Conservation (phyloP, 2,888 invertebrate species). For the Synergus laeviventris region DNA sequence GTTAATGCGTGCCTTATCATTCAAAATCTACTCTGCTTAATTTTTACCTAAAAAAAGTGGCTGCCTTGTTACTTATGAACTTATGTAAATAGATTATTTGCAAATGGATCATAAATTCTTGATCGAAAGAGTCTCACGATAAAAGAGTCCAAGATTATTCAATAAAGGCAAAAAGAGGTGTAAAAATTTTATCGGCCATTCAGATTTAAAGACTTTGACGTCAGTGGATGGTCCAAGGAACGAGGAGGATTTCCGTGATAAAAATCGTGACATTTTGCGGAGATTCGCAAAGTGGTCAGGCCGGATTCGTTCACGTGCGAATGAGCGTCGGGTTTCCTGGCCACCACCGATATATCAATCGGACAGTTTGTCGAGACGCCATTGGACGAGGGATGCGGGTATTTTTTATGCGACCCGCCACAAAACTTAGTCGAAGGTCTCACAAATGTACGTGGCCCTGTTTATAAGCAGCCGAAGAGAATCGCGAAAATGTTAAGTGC, state of each 20-base stretch:
- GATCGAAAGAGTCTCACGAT: neutral
- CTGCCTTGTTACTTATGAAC: too few species aligned
- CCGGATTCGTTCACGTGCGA: constrained; percentile 34
- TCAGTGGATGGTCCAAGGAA: constrained; percentile 6
- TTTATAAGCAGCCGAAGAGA: constrained; percentile 23
- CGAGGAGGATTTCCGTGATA: constrained; percentile 30
- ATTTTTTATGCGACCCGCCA: constrained; percentile 48
- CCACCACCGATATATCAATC: constrained; percentile 45
- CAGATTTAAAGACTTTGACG: constrained; percentile 22
- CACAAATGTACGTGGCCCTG: constrained; percentile 18
- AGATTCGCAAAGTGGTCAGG: constrained; percentile 38
- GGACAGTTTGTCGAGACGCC: constrained; percentile 52
- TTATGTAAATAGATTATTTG: too few species aligned
- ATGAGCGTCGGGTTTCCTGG: constrained; percentile 31
- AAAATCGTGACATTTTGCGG: constrained; percentile 37
- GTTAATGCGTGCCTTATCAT: neutral
- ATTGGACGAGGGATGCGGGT: constrained; percentile 55
- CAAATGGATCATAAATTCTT: neutral
- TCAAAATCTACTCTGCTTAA: neutral
- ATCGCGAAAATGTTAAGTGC: constrained; percentile 39
- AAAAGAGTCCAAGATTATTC: neutral
- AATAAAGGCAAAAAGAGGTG: constrained; percentile 8
- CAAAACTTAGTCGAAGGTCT: constrained; percentile 37
- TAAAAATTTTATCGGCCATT: constrained; percentile 37
- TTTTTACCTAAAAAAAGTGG: neutral